Percentiles rank a stretch among this genome's conserved stretches.
phyloP scores from a whole-genome alignment of 2,797 vertebrate species.

The Sebastes cheni region DNA sequence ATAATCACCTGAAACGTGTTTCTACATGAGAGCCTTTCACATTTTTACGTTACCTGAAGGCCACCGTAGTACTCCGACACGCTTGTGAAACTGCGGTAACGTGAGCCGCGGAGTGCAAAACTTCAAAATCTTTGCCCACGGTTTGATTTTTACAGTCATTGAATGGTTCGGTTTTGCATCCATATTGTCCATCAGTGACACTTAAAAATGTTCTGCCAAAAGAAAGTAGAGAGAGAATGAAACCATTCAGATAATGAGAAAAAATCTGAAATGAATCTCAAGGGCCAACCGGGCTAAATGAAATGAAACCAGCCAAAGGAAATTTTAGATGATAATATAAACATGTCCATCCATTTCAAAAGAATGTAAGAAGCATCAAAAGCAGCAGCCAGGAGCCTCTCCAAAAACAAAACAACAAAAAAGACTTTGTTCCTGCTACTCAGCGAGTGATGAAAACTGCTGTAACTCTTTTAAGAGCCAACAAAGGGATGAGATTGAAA shows the following conservation, averaged over 20 bases:
- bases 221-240: not conserved
- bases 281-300: not conserved
- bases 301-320: not conserved
- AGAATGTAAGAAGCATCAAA: not conserved
- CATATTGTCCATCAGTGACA: not conserved
- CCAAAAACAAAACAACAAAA: not conserved
- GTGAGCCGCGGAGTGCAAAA: not conserved
- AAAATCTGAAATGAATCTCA: not conserved
- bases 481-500: not conserved
- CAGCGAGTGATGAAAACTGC: conserved; percentile 1
- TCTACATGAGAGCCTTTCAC: not conserved
- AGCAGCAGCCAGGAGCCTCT: not conserved
- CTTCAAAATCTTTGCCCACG: too few relatives aligned
- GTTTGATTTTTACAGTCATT: too few relatives aligned
- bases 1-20: not conserved
- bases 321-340: conserved; percentile 23
- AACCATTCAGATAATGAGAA: not conserved
- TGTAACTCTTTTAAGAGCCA: not conserved
- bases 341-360: not conserved
- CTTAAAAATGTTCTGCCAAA: not conserved
- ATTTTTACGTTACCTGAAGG: not conserved
- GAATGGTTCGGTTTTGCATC: not conserved
- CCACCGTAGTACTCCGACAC: not conserved
- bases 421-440: not conserved
- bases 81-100: not conserved